Conservation (phyloP, 2,888 invertebrate genomes). For the Rhodophaea formosa region DNA sequence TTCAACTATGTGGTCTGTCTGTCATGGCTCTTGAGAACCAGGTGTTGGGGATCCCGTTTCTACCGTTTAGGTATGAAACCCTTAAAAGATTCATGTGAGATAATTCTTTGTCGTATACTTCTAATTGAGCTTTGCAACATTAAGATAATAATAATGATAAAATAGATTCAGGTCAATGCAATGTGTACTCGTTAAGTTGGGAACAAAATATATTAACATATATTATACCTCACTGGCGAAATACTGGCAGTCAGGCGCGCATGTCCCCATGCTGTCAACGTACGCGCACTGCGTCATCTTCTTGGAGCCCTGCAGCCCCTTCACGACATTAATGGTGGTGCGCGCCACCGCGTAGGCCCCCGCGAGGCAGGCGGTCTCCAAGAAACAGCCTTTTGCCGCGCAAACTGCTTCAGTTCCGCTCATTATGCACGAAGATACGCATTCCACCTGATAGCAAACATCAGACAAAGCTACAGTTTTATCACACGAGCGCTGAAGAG, state of each 20-base stretch:
- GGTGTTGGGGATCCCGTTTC: no score
- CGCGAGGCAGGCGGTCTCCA: constrained; percentile 58
- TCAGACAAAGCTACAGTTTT: neutral
- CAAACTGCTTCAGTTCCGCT: constrained; percentile 59
- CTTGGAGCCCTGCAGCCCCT: constrained; percentile 56
- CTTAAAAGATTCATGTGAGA: no score
- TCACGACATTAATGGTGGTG: constrained; percentile 63
- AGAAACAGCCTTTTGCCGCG: constrained; percentile 50
- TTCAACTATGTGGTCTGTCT: no score
- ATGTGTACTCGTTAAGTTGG: no score
- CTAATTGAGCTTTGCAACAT: no score
- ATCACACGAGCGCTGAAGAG: no score
- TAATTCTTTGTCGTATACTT: no score
- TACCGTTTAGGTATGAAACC: no score
- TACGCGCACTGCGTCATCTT: constrained; percentile 61
- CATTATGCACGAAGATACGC: constrained; percentile 71
- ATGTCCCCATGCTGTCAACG: constrained; percentile 60
- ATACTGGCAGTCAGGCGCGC: constrained; percentile 68
- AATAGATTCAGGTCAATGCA: no score
- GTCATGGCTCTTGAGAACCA: no score
- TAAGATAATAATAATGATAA: no score
- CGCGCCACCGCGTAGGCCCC: constrained; percentile 70
- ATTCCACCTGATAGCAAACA: constrained; percentile 54
- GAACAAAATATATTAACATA: no score
- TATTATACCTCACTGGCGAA: constrained; percentile 62